Evolutionary conservation across 2,797 vertebrate species (phyloP), one percentile per base, ranked within the genome.

Genomic region (Acropternis orthonyx): DNA sequence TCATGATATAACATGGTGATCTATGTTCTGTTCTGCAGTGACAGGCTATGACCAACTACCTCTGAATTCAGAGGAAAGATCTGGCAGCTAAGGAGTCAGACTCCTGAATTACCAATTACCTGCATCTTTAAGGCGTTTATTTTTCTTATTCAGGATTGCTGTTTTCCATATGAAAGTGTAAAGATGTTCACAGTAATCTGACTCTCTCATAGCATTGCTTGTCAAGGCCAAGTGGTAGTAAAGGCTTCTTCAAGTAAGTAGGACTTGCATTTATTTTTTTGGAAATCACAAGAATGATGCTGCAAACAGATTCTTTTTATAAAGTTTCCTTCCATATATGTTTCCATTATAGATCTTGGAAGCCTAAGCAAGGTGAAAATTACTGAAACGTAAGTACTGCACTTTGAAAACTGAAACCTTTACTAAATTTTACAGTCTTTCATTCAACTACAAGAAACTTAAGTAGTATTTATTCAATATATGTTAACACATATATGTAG

Each of bases 1-100:
- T 36, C 77, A 54, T 0, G 0, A 9, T 32, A 32, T 22, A 55
- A 67, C 6, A 15, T 4, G 2, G 13, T 37, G 21, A 66, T 67
- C 21, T 48, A 30, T 24, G 24, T 41, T 92, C 46, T 48, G 19
- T 39, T 89, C 51, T 54, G 23, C 32, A 78, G 27, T 37, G 22
- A 61, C 22, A 65, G 41, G 58, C 23, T 69, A 41, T 9, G 44
- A 58, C 12, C 37, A 54, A 26, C 49, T 79, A 21, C 19, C 36
- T 73, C 30, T 51, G 37, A 86, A 63, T 44, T 65, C 63, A 73
- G 34, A 66, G 28, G 24, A 37, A 66, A 16, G 10, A 56, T 10
- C 19, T 63, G 34, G n/a, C 41, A 52, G 56, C 28, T 81, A 43
- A 85, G 68, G 11, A 52, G 10, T 61, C 49, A 39, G 21, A n/a